Conservation (phyloP, 2,113 vertebrate genomes). For the Vanacampus margaritifer region DNA sequence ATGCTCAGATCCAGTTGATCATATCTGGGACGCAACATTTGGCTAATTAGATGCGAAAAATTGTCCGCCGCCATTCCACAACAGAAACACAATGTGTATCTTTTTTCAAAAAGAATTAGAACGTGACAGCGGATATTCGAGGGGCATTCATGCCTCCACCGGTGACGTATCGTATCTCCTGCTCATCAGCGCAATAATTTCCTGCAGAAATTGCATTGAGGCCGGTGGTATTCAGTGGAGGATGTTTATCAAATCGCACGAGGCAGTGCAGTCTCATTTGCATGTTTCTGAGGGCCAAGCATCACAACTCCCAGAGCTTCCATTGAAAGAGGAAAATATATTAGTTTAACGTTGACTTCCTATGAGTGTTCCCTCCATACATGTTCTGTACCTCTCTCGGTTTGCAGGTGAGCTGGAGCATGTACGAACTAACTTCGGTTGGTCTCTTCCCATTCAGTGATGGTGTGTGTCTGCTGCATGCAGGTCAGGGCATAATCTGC, state of each 20-base stretch:
- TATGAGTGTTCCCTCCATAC: slow-evolving; percentile 15
- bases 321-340: slow-evolving; percentile 42
- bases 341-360: slow-evolving; percentile 42
- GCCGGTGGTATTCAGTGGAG: slow-evolving; percentile 59
- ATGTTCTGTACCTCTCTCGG: neutral
- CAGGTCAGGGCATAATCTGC: too few relatives aligned
- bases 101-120: slow-evolving; percentile 56
- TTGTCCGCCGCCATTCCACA: slow-evolving; percentile 40
- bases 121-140: slow-evolving; percentile 42
- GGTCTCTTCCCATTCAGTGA: too few relatives aligned
- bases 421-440: neutral
- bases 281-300: slow-evolving; percentile 47
- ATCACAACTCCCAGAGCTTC: slow-evolving; percentile 39
- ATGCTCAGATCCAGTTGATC: slow-evolving; percentile 47
- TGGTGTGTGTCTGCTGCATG: too few relatives aligned
- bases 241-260: slow-evolving; percentile 62
- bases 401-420: neutral
- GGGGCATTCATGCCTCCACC: slow-evolving; percentile 50
- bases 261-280: slow-evolving; percentile 61
- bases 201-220: slow-evolving; percentile 59
- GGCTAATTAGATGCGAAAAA: slow-evolving; percentile 64
- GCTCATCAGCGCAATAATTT: slow-evolving; percentile 63
- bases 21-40: slow-evolving; percentile 69
- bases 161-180: slow-evolving; percentile 46
- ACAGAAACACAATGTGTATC: slow-evolving; percentile 41